A percentile compares a stretch with the other conserved stretches of the same genome.
Evolutionary conservation across 2,888 invertebrate species (phyloP).

Genomic region (Eupithecia inturbata): DNA sequence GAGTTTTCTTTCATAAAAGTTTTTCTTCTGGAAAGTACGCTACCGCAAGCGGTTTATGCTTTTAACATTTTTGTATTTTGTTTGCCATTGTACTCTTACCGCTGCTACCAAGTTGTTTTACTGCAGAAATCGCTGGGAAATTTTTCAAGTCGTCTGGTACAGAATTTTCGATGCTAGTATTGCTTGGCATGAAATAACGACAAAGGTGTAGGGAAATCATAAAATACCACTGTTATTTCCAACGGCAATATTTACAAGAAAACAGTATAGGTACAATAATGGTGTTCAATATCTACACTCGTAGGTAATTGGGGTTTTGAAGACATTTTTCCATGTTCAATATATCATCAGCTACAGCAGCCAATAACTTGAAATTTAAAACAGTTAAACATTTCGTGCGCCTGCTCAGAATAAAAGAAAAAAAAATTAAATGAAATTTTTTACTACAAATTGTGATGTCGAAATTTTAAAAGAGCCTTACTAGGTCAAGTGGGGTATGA

Average conservation of each 20-base stretch:
- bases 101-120: conserved; percentile 23
- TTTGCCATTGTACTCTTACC: conserved; percentile 17
- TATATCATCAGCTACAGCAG: too few relatives aligned
- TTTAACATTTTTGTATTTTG: conserved; percentile 14
- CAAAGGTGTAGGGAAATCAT: neutral
- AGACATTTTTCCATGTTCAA: too few relatives aligned
- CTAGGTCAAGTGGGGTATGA: too few relatives aligned
- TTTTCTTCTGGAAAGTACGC: conserved; percentile 7
- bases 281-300: too few relatives aligned
- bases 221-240: neutral
- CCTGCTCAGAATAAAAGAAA: too few relatives aligned
- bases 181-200: neutral
- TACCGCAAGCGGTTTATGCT: conserved; percentile 9
- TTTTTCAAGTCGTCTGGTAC: conserved; percentile 35
- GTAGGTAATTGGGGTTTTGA: too few relatives aligned
- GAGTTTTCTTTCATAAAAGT: conserved; percentile 11
- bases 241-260: neutral
- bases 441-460: too few relatives aligned
- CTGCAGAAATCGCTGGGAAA: conserved; percentile 31
- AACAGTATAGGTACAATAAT: too few relatives aligned
- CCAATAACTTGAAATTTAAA: too few relatives aligned
- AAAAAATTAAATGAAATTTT: too few relatives aligned
- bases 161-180: conserved; percentile 1
- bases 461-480: too few relatives aligned
- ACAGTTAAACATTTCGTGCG: too few relatives aligned